A percentile compares a stretch with the other conserved stretches of the same genome.
Evolutionary conservation across 2,797 vertebrate species (phyloP).

Genomic region (Rhabdomys pumilio): DNA sequence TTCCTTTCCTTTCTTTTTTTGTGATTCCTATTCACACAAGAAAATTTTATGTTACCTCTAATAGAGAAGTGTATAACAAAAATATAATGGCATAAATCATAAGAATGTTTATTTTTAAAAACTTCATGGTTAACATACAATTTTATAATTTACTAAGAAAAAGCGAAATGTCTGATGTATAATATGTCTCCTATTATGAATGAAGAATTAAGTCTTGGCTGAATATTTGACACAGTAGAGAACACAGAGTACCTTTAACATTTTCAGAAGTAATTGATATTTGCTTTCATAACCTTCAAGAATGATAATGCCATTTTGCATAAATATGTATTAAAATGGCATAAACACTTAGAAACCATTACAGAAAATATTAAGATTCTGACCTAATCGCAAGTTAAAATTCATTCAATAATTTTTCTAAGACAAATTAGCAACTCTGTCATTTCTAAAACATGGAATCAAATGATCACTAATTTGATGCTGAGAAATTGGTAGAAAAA

Average conservation of each 20-base stretch:
- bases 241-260: neutral
- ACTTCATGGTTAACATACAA: neutral
- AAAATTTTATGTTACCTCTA: neutral
- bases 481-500: neutral
- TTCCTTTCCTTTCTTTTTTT: too few species aligned
- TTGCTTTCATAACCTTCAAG: neutral
- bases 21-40: neutral
- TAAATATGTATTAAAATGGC: neutral
- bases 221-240: neutral
- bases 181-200: neutral
- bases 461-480: neutral
- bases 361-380: neutral
- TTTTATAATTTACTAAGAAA: neutral
- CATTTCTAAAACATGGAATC: neutral
- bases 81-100: neutral
- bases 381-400: neutral
- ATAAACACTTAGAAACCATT: neutral
- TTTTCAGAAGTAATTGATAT: neutral
- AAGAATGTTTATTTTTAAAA: neutral
- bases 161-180: neutral
- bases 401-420: neutral
- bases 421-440: neutral
- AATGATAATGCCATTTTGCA: neutral
- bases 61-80: neutral
- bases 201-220: neutral